phyloP scores from a whole-genome alignment of 1,140 invertebrate genomes.

The Dermatophagoides farinae region DNA sequence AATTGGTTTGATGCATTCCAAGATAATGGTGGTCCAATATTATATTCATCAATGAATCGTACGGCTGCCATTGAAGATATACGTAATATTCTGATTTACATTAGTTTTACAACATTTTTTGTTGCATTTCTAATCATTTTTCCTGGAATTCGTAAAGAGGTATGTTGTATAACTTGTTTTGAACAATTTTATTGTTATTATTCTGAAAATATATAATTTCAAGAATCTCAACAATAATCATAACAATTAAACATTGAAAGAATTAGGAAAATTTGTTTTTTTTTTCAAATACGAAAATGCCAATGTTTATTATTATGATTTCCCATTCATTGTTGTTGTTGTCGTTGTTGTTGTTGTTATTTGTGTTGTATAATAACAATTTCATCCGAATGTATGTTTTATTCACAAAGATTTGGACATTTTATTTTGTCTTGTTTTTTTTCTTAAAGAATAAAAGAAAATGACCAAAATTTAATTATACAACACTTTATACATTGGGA shows the following conservation, averaged over 20 bases:
- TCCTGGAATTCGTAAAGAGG: constrained; percentile 83
- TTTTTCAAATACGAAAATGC: too few relatives aligned
- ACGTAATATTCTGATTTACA: constrained; percentile 54
- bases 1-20: constrained; percentile 85
- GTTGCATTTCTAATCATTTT: constrained; percentile 78
- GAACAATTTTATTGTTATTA: neutral
- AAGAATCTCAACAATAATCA: too few relatives aligned
- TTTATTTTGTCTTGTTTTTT: neutral
- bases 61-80: constrained; percentile 80
- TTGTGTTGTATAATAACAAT: too few relatives aligned
- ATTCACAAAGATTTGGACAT: too few relatives aligned
- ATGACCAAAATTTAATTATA: neutral
- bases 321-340: neutral
- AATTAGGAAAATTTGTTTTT: too few relatives aligned
- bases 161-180: constrained; percentile 29
- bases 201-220: too few relatives aligned
- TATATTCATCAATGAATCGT: constrained; percentile 74
- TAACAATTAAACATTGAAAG: too few relatives aligned
- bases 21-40: constrained; percentile 69
- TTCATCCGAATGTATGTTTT: too few relatives aligned
- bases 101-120: constrained; percentile 70
- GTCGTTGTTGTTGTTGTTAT: neutral
- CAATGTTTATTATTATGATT: neutral
- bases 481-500: neutral
- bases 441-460: neutral